A percentile compares a stretch with the other conserved stretches of the same genome.
Conservation (phyloP, 2,113 vertebrate species). For the Aldabrachelys gigantea region DNA sequence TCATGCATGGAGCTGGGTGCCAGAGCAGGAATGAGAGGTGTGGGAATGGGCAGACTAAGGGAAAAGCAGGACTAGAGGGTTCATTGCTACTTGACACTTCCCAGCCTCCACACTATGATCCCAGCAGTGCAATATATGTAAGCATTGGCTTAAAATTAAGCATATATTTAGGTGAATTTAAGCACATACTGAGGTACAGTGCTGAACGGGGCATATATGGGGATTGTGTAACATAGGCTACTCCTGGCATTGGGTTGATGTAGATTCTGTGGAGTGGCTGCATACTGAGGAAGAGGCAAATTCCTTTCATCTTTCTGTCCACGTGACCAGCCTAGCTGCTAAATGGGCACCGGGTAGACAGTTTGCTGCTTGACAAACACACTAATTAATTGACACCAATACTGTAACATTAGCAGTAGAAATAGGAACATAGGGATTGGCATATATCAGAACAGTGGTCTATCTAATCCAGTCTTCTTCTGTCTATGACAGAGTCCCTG, state of each 20-base stretch:
- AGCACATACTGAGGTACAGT: neutral
- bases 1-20: too few species aligned
- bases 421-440: neutral
- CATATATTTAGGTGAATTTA: neutral
- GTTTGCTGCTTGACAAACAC: neutral
- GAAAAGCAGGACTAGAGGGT: neutral
- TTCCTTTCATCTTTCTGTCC: neutral
- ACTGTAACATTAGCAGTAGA: neutral
- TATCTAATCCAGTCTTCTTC: neutral
- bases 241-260: neutral
- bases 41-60: neutral
- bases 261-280: neutral
- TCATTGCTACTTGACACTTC: neutral
- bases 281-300: neutral
- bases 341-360: neutral
- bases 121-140: neutral
- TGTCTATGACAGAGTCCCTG: neutral
- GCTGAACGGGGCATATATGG: neutral
- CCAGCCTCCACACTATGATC: neutral
- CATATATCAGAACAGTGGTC: neutral
- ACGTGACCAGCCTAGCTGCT: neutral
- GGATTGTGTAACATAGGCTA: neutral
- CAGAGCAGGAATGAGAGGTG: neutral
- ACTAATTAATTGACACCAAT: neutral
- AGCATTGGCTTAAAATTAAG: neutral